Evolutionary conservation across 1,140 invertebrate species (phyloP), one percentile per base, ranked within the genome.

Genomic region (Cydia fagiglandana): DNA sequence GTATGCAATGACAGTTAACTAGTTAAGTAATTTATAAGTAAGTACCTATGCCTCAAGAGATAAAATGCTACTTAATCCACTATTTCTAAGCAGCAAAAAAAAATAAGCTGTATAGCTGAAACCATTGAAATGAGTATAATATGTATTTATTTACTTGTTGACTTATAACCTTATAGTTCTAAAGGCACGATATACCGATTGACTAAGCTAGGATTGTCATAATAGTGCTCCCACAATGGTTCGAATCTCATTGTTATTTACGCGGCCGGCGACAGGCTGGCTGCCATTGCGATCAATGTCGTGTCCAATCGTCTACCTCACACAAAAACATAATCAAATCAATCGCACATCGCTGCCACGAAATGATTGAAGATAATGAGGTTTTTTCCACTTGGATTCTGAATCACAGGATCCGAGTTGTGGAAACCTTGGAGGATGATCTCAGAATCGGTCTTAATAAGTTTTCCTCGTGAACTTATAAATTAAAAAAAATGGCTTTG

Each of bases 281-380:
- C 76, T 79, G 76, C 61, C 56, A 41, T 34, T 73, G 15, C 53
- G 68, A 74, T 80, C 79, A 81, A 83, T 80, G 80, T 77, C 83
- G 76, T 82, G 77, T 80, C 81, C 75, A 75, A 80, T 80, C 75
- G 76, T 77, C 73, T 74, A 56, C 30, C 53, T 20, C 12, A 9
- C 15, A 38, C 66, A 70, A 70, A 70, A 70, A 70, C 66, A 17
- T 70, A 41, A 70, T 70, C 34, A 45, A 70, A 70, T 70, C 30
- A 34, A n/a, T 34, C 24, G 64, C 30, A 34, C 38, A 68, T n/a
- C 24, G 30, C 64, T 70, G 34, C 30, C 17, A 17, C 66, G 7
- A 13, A 70, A n/a, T 70, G 30, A 70, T 70, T 70, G 12, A n/a
- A 38, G 34, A 17, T 70, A 70, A 70, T 70, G 30, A 70, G 66